These are phyloP conservation scores for Patella depressa DNA, from an alignment of 2,888 invertebrate genomes.

Conservation along the genomic window DNA sequence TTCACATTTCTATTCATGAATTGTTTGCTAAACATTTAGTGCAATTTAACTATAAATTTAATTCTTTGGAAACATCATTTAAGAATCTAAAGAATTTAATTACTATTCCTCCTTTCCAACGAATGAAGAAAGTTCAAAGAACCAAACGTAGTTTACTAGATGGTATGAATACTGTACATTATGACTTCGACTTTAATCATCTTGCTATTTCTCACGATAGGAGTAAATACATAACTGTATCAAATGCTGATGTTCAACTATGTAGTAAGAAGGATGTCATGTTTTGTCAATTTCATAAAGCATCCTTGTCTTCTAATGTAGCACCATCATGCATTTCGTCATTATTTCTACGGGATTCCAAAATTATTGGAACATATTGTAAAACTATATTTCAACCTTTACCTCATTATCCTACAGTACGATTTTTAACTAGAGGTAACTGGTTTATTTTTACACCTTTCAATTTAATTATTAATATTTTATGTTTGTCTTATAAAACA, in stretches of 20 bases:
- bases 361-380: too few relatives aligned
- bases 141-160: not conserved
- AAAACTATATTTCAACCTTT: too few relatives aligned
- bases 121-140: not conserved
- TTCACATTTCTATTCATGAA: not conserved
- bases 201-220: not conserved
- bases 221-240: not conserved
- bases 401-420: too few relatives aligned
- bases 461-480: too few relatives aligned
- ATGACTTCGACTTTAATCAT: not conserved
- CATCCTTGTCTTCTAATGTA: not conserved
- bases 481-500: too few relatives aligned
- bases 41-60: not conserved
- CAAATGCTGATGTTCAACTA: not conserved
- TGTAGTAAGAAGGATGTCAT: not conserved
- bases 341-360: not conserved
- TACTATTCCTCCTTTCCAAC: too few relatives aligned
- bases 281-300: not conserved
- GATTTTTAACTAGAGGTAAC: too few relatives aligned
- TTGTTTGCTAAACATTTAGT: not conserved
- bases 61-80: too few relatives aligned
- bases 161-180: not conserved
- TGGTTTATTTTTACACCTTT: too few relatives aligned
- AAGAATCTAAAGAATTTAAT: too few relatives aligned
- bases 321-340: constrained; percentile 3